Base-by-base conservation (phyloP, 2,888 invertebrate species). In the Ganaspis brasiliensis region DNA sequence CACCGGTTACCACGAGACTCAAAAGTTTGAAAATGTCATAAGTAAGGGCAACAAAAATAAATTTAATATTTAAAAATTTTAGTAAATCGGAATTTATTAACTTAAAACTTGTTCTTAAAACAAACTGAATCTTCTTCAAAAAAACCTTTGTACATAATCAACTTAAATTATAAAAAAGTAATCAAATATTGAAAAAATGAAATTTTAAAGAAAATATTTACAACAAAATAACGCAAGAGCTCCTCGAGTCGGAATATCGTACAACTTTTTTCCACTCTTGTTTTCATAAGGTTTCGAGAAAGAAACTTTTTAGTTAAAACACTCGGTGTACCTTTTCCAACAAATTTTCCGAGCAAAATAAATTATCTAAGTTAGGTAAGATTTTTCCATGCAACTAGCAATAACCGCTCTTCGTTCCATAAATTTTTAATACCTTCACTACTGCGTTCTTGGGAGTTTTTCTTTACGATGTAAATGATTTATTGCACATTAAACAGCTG, bases 371-470 rank as follows among this genome's bases (percentile, higher is more conserved):
- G 40, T 40, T 14, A 63, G 40, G 14, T 37, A 19, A 63, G 21
- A 40, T 63, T 40, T 63, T 63, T 40, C 24, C 37, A 21, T 19
- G 63, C 24, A 63, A 40, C 37, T 37, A 37, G 40, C 40, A 40
- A 63, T 63, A 63, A 40, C 21, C 21, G 37, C 6, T 14, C 63
- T 40, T 14, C 63, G 63, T 63, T 40, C 40, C 63, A 63, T 63
- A 63, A 40, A 63, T 63, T 40, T 40, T 40, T 63, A 63, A 63
- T 63, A 12, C 19, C 19, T 37, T 63, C 37, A 0, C 14, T 12
- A 40, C 40, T 40, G 19, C 6, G 5, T 61, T 61, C 37, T 37
- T 52, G 9, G 21, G 2, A 19, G 6, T 63, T 40, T 63, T 40
- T 37, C 14, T 37, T 40, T 21, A 2, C 14, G 16, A 21, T 63